A percentile compares a stretch with the other conserved stretches of the same genome.
Evolutionary conservation across 2,888 invertebrate species (phyloP).

Genomic region (Heteromyza rotundicornis): DNA sequence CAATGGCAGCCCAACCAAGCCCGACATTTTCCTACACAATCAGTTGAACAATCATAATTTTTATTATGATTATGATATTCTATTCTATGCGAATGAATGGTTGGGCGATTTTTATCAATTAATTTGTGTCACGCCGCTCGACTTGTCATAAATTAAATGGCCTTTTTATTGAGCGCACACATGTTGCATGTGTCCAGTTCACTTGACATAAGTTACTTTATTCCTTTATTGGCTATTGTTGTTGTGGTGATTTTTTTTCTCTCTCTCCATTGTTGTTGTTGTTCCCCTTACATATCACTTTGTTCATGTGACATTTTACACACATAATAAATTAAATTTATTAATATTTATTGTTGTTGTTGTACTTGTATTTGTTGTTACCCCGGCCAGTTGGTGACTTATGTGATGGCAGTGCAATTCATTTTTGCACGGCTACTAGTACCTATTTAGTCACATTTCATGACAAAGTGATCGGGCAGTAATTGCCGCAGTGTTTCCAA

Average conservation of each 20-base stretch:
- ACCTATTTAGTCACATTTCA: neutral
- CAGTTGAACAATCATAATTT: too few species aligned
- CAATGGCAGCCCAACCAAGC: too few species aligned
- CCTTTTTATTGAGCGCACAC: neutral
- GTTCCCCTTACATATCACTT: constrained; percentile 45
- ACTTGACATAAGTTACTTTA: constrained; percentile 42
- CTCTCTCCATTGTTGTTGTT: too few species aligned
- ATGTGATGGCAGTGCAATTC: neutral
- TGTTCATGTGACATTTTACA: constrained; percentile 45
- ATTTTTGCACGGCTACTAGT: too few species aligned
- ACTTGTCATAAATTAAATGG: neutral
- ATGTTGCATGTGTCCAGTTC: neutral
- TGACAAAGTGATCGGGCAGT: neutral
- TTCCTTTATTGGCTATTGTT: too few species aligned
- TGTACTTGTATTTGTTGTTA: neutral
- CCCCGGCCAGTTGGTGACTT: neutral
- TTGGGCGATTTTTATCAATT: neutral
- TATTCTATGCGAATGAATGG: neutral
- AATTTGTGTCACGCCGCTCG: neutral
- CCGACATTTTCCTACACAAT: too few species aligned
- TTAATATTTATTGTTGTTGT: constrained; percentile 13
- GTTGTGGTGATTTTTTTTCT: too few species aligned
- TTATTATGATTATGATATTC: neutral
- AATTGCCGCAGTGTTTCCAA: neutral
- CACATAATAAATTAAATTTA: constrained; percentile 47